Evolutionary conservation across 1,140 invertebrate genomes (phyloP), one percentile per base, ranked within the genome.

Genomic region (Drosophila orosa): DNA sequence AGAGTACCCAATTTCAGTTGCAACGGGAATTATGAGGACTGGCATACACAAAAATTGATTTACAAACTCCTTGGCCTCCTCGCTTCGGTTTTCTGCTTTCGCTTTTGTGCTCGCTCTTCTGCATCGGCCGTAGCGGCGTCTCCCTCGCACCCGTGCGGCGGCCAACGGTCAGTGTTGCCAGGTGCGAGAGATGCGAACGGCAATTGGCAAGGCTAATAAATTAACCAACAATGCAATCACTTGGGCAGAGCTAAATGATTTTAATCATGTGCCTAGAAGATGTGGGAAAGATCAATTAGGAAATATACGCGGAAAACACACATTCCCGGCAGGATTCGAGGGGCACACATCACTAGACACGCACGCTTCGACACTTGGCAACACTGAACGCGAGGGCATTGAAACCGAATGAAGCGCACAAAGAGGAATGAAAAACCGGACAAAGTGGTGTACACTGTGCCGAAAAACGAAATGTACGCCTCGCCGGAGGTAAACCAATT

Each of bases 41-140:
- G 71, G 85, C 85, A 91, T 91, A 91, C 90, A 91, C 85, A 91
- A 90, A 91, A 91, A 91, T 91, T 91, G 90, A 91, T 91, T 91
- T 91, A 75, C 74, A 91, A 91, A 84, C 72, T 87, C 74, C 72
- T 81, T 69, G 74, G 55, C 67, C 69, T 73, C 58, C 35, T 85
- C 75, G 86, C 81, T 90, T 90, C 86, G 86, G 75, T 85, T 90
- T 82, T 90, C 66, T 50, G 48, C 65, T 82, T 74, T 90, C 74
- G 66, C 68, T 78, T 84, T 90, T 81, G 58, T 81, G 71, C 59
- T 89, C 78, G 80, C 74, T 66, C 71, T 85, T 80, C 50, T 66
- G 39, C 54, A 71, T 48, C 45, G 40, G 56, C 48, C 55, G 56
- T 87, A 86, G 45, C 17, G 50, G 17, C 71, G 29, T 86, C 82